phyloP scores from a whole-genome alignment of 2,113 vertebrate genomes.

The Aythya baeri region DNA sequence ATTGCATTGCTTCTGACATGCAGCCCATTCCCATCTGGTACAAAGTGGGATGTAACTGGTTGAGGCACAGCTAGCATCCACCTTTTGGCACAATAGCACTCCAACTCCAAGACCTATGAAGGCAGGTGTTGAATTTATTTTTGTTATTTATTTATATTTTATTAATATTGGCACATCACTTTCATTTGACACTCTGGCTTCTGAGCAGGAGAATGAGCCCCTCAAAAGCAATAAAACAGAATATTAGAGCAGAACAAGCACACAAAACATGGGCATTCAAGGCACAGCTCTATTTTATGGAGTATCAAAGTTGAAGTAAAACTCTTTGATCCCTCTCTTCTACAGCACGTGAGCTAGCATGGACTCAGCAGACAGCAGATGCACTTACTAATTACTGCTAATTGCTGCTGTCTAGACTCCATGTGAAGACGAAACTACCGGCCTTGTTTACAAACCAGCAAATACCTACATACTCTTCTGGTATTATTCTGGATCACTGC shows the following conservation, averaged over 20 bases:
- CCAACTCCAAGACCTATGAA: neutral
- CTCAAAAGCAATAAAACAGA: neutral
- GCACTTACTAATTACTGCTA: slow-evolving; percentile 57
- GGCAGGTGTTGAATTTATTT: neutral
- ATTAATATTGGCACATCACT: neutral
- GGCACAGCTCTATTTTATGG: neutral
- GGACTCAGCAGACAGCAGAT: slow-evolving; percentile 51
- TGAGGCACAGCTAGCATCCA: neutral
- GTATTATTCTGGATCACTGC: neutral
- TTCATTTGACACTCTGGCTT: neutral
- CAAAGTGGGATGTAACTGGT: neutral
- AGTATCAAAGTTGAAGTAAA: neutral
- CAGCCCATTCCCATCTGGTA: neutral
- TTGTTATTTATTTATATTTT: too few relatives aligned
- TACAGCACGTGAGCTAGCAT: neutral
- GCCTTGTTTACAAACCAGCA: slow-evolving; percentile 41
- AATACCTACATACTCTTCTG: neutral
- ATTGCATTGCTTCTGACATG: neutral
- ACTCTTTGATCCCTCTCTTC: neutral
- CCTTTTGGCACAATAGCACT: neutral
- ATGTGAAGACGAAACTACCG: slow-evolving; percentile 39
- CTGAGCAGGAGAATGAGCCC: neutral
- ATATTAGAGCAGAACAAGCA: neutral
- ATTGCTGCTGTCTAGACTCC: slow-evolving; percentile 65
- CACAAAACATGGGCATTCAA: neutral